Evolutionary conservation across 2,113 vertebrate genomes (phyloP).

Genomic region (Anolis sagrei): DNA sequence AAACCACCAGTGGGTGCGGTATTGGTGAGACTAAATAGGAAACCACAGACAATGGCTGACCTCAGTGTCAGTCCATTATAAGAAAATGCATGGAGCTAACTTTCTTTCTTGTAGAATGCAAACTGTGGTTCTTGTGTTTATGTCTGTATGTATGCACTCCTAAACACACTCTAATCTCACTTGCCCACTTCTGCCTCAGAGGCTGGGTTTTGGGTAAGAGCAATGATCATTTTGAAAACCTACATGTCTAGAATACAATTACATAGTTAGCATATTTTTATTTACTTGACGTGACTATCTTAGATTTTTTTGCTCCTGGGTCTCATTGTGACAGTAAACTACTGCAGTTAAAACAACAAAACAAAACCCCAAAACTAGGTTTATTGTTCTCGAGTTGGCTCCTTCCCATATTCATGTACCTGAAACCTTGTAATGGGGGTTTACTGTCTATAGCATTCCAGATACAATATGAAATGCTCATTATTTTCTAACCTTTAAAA

Average conservation of each 20-base stretch:
- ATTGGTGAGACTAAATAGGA: neutral
- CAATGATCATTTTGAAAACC: conserved; percentile 18
- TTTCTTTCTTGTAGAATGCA: neutral
- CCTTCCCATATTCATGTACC: neutral
- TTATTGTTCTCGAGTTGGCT: neutral
- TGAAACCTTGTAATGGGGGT: neutral
- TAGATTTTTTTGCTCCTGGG: neutral
- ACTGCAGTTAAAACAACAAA: conserved; percentile 8
- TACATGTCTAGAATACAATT: neutral
- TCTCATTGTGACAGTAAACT: neutral
- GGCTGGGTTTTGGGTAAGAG: conserved; percentile 33
- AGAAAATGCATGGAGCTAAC: neutral
- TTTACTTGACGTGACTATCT: conserved; percentile 1
- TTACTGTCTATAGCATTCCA: neutral
- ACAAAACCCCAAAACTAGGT: neutral
- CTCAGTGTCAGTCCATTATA: neutral
- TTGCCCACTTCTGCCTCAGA: neutral
- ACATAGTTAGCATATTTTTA: conserved; percentile 7
- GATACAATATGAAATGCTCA: too few relatives aligned
- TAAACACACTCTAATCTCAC: conserved; percentile 6
- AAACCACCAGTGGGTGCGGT: conserved; percentile 19
- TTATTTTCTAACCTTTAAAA: too few relatives aligned
- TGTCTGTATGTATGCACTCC: neutral
- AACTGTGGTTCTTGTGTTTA: conserved; percentile 1
- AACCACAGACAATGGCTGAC: neutral